A percentile compares a stretch with the other conserved stretches of the same genome.
Evolutionary conservation across 2,113 vertebrate species (phyloP).

Genomic region (Muscicapa adusta): DNA sequence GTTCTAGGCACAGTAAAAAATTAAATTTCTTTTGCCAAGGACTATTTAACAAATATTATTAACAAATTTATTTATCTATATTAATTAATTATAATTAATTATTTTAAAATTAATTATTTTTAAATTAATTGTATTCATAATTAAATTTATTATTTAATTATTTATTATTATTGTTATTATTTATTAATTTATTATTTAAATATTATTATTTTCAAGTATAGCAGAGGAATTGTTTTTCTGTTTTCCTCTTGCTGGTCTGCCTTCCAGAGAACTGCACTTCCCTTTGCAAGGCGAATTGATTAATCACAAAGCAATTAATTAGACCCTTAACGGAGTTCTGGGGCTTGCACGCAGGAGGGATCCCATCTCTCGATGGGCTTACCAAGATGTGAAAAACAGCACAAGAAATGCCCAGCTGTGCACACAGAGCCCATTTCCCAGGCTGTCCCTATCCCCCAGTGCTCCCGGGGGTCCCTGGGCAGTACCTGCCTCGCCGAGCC

Average conservation of each 20-base stretch:
- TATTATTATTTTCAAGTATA: not conserved
- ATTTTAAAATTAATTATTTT: too few relatives aligned
- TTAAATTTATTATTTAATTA: too few relatives aligned
- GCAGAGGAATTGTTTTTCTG: not conserved
- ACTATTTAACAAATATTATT: not conserved
- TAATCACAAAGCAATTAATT: not conserved
- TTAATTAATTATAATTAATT: too few relatives aligned
- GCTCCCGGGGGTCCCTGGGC: fast-evolving
- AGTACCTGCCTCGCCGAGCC: conserved; percentile 76
- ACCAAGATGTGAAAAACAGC: not conserved
- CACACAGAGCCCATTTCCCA: not conserved
- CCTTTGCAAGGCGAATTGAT: not conserved
- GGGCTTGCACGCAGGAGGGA: not conserved
- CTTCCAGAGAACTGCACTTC: not conserved
- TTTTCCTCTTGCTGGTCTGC: not conserved
- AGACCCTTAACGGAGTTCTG: not conserved
- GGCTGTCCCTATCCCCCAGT: fast-evolving
- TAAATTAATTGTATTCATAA: too few relatives aligned
- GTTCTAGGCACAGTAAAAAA: not conserved
- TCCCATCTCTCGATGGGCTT: fast-evolving
- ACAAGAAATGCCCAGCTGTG: fast-evolving
- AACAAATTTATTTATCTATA: too few relatives aligned
- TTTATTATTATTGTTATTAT: too few relatives aligned
- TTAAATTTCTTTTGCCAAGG: not conserved
- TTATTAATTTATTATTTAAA: too few relatives aligned